Percentiles rank a stretch among this genome's conserved stretches.
phyloP scores from a whole-genome alignment of 2,113 vertebrate genomes.

The Aleadryas rufinucha region DNA sequence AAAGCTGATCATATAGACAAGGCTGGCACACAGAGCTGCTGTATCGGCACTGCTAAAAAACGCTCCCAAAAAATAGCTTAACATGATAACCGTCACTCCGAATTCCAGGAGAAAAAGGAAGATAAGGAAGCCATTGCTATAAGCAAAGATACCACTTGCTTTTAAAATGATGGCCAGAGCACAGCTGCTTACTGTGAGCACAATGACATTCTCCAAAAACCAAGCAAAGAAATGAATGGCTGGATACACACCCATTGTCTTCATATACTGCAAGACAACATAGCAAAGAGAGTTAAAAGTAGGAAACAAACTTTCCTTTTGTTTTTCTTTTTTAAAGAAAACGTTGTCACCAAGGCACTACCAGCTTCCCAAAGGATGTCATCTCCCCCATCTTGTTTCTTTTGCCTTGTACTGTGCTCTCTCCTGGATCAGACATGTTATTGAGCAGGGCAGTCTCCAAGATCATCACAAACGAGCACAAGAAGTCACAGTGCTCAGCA shows the following conservation, averaged over 20 bases:
- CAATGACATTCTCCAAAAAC: slow-evolving; percentile 70
- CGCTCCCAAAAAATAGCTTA: slow-evolving; percentile 67
- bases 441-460: not conserved
- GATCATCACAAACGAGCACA: rapidly evolving
- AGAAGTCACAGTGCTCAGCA: not conserved
- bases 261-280: slow-evolving; percentile 64
- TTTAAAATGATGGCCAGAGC: slow-evolving; percentile 66
- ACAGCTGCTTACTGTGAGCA: slow-evolving; percentile 53
- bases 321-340: not conserved
- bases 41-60: slow-evolving; percentile 65
- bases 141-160: slow-evolving; percentile 61
- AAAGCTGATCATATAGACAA: slow-evolving; percentile 73
- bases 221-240: slow-evolving; percentile 68
- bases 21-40: slow-evolving; percentile 67
- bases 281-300: not conserved
- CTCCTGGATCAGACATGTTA: rapidly evolving
- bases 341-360: not conserved
- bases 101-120: slow-evolving; percentile 74
- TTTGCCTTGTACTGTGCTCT: not conserved
- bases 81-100: slow-evolving; percentile 57
- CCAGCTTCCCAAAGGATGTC: not conserved
- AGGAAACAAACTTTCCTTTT: not conserved
- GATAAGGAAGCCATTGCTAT: slow-evolving; percentile 62
- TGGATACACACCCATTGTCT: slow-evolving; percentile 70
- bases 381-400: not conserved